These are phyloP conservation scores for Tragelaphus buxtoni DNA, from an alignment of 2,113 vertebrate species.

Conservation along the genomic window DNA sequence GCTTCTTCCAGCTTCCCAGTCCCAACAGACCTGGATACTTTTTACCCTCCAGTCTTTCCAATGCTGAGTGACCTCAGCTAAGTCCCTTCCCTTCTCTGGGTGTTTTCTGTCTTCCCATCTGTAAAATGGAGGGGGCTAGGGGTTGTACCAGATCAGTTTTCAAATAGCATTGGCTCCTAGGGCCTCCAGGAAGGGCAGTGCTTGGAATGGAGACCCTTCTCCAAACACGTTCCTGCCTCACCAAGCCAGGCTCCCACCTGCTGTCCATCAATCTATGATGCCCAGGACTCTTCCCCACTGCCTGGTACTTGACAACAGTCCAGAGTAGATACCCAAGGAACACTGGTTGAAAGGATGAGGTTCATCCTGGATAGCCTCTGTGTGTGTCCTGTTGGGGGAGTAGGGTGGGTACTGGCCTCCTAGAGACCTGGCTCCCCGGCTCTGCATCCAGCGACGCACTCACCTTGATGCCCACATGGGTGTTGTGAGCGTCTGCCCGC, in stretches of 20 bases:
- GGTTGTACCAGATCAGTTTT: not conserved
- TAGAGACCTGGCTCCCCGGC: rapidly evolving
- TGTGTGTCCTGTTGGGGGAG: too few relatives aligned
- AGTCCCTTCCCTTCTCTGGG: not conserved
- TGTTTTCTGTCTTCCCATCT: not conserved
- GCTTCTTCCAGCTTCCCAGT: not conserved
- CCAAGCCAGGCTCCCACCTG: not conserved
- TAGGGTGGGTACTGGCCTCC: not conserved
- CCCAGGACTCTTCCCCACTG: not conserved
- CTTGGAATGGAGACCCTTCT: not conserved
- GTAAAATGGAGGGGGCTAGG: not conserved
- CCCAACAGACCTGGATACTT: not conserved
- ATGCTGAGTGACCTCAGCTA: not conserved
- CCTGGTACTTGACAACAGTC: not conserved
- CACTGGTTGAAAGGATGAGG: not conserved
- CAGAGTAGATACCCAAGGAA: not conserved
- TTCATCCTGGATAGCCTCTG: rapidly evolving
- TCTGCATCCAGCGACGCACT: not conserved
- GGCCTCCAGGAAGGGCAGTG: not conserved
- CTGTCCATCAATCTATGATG: rapidly evolving
- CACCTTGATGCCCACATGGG: constrained; percentile 95
- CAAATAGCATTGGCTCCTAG: not conserved
- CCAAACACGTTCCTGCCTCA: not conserved
- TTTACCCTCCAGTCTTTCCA: not conserved
- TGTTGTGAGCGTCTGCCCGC: constrained; percentile 94